Evolutionary conservation across 2,113 vertebrate species (phyloP).

Genomic region (Strigops habroptila): DNA sequence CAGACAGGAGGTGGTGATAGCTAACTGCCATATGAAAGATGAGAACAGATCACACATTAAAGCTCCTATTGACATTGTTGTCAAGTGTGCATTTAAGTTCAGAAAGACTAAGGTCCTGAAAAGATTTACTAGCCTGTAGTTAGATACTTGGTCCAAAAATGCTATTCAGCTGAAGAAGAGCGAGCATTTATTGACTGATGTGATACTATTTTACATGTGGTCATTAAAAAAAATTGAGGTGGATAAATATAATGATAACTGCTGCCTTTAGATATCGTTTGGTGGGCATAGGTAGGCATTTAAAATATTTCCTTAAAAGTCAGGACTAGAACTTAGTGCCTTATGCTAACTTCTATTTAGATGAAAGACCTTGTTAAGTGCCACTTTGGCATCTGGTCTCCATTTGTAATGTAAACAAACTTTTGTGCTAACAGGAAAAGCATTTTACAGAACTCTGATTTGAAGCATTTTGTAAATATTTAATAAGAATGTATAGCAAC

Average conservation of each 20-base stretch:
- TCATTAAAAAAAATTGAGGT: background rate
- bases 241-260: background rate
- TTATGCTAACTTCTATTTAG: background rate
- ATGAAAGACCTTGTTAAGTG: background rate
- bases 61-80: background rate
- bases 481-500: background rate
- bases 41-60: background rate
- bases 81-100: accelerated
- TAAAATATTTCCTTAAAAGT: background rate
- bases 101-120: background rate
- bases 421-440: background rate
- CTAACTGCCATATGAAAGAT: background rate
- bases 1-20: background rate
- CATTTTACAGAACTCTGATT: background rate
- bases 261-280: background rate
- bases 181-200: background rate
- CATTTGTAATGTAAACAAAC: background rate
- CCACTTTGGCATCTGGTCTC: background rate
- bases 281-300: background rate
- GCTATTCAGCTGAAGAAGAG: background rate
- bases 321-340: background rate
- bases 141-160: background rate
- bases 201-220: background rate
- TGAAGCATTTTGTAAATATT: background rate
- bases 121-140: background rate